Evolutionary conservation across 2,113 vertebrate species (phyloP), one percentile per base, ranked within the genome.

Genomic region (Polypterus bichir): DNA sequence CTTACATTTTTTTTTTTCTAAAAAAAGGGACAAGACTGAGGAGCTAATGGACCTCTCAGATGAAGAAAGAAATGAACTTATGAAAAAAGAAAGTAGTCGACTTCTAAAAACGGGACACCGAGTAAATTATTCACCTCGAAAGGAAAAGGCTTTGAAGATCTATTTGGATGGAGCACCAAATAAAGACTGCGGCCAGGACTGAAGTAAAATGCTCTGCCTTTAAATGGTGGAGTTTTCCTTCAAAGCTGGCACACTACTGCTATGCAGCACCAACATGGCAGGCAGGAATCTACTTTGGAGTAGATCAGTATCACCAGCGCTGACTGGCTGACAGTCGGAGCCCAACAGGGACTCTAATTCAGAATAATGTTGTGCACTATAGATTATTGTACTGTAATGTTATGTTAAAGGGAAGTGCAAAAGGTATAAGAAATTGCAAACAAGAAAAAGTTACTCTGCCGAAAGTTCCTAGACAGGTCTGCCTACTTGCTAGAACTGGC

Each of bases 141-240:
- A 99, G 76, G 95, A 99, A 81, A 99, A 99, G 76, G 96, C 96
- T 77, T 91, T 99, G 66, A 98, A 98, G 84, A 98, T 99, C 79
- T 99, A 98, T 80, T 81, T 99, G 79, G 95, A 98, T 47, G 92
- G 94, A 65, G 92, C 92, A 57, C 91, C 94, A 66, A 86, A 86
- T 79, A 99, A 93, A 85, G 96, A 98, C 78, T 75, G 86, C 59
- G 87, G 88, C 71, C 95, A 92, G 82, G 95, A 99, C 83, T 97
- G 91, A 97, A 73, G 47, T 52, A 0, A 64, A 9, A 44, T 3
- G 11, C 1, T 51, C 9, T 27, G 60, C n/a, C 61, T 44, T 4
- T 65, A 70, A 63, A 69, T 10, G 66, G 65, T 73, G 66, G 74
- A 79, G 79, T 76, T 78, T 77, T 79, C 78, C 83, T 77, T 74